Evolutionary conservation across 2,113 vertebrate species (phyloP), one percentile per base, ranked within the genome.

Genomic region (Elaphurus davidianus): DNA sequence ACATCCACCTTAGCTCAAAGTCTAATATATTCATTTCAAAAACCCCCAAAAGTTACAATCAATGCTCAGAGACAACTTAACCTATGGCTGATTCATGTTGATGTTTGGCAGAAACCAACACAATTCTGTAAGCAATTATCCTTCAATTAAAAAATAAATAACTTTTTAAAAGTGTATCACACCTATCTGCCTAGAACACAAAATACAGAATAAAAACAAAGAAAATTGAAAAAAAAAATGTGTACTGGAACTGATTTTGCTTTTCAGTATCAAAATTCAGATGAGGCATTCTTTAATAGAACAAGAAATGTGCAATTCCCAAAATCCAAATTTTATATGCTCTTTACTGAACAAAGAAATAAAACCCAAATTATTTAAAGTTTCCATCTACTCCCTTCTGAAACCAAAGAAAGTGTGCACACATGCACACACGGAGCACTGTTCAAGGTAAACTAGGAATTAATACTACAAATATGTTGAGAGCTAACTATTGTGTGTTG

Each of bases 251-350:
- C 52, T 14, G 28, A 59, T 55, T 59, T 92, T 78, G 25, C 79
- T 97, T 92, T 93, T 87, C 21, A n/a, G 45, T 40, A 71, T 90
- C 59, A 33, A 6, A 59, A 62, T 45, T 95, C 81, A 93, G 0
- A 13, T 97, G 67, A 78, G 8, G 0, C 1, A 36, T 28, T 96
- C 52, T 90, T 94, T 84, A 52, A 52, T 78, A 93, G 9, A 40
- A 93, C 12, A 40, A 43, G 55, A 87, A 71, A 88, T 54, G 10
- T 84, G 52, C 62, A 87, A 84, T 96, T 83, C 23, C 40, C 93
- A 98, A 97, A 97, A 97, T 93, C 71, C 79, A 83, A 97, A 97
- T 92, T 97, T 83, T 57, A 47, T 93, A 87, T 52, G 17, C 86
- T 94, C 28, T 98, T 98, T 96, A 85, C 85, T n/a, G 54, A 97